Evolutionary conservation across 2,113 vertebrate species (phyloP).

Genomic region (Astur gentilis): DNA sequence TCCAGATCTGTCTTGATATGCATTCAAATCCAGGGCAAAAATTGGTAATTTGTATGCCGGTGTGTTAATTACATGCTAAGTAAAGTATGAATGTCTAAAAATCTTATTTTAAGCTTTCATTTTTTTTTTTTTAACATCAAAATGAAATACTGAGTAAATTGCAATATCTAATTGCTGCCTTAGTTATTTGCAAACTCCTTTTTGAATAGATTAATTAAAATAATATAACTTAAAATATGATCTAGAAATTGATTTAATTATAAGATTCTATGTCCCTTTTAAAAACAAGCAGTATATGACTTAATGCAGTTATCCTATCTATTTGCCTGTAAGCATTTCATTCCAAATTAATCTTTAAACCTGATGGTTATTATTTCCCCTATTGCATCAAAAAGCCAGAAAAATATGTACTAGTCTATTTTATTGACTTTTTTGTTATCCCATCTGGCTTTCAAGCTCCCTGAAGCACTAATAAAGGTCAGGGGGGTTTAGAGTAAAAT

Average conservation of each 20-base stretch:
- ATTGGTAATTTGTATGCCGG: neutral
- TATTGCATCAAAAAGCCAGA: constrained; percentile 20
- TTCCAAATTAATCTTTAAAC: constrained; percentile 39
- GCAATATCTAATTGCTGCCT: neutral
- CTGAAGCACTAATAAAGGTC: constrained; percentile 51
- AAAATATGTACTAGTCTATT: neutral
- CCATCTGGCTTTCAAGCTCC: constrained; percentile 8
- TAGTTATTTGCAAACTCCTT: neutral
- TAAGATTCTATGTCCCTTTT: neutral
- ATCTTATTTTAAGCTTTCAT: neutral
- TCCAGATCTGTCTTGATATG: neutral
- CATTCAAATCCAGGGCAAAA: neutral
- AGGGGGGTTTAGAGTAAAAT: constrained; percentile 6
- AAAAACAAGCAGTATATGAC: neutral
- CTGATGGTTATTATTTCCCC: neutral
- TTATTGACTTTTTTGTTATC: constrained; percentile 36
- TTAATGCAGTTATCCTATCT: neutral
- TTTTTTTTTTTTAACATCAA: neutral
- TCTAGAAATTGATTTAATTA: neutral
- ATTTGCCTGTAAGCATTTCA: constrained; percentile 7
- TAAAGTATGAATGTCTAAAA: neutral
- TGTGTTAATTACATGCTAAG: neutral
- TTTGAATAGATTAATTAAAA: neutral
- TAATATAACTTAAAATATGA: neutral
- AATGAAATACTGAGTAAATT: neutral